Evolutionary conservation across 2,113 vertebrate species (phyloP).

Genomic region (Helogale parvula): DNA sequence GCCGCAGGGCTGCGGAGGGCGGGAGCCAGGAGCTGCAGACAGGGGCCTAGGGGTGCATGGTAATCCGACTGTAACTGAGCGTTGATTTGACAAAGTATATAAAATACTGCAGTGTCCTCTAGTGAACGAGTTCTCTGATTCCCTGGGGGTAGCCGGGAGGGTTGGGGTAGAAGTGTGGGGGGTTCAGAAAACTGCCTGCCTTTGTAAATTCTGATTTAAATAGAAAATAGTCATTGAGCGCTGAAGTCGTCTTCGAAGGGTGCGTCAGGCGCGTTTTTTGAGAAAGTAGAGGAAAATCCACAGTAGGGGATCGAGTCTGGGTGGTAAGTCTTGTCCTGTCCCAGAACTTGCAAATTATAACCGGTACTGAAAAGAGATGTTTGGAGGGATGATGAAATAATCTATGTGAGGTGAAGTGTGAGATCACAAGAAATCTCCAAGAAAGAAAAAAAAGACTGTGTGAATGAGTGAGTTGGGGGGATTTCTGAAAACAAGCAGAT

Average conservation of each 20-base stretch:
- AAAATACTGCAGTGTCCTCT: conserved; percentile 65
- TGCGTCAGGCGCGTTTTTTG: neutral
- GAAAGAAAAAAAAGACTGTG: neutral
- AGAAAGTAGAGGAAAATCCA: neutral
- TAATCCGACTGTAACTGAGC: conserved; percentile 23
- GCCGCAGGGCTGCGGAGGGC: neutral
- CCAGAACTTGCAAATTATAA: neutral
- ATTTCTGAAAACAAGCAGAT: neutral
- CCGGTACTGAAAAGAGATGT: neutral
- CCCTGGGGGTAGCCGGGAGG: neutral
- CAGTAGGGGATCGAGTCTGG: neutral
- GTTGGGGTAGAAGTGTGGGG: neutral
- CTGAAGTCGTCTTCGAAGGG: neutral
- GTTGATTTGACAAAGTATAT: conserved; percentile 59
- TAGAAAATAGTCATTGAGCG: neutral
- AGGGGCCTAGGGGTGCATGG: neutral
- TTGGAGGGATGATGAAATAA: neutral
- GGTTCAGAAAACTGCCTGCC: neutral
- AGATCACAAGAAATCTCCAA: neutral
- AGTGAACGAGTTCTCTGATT: neutral
- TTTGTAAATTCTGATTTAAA: neutral
- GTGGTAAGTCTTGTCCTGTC: neutral
- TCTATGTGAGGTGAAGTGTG: neutral
- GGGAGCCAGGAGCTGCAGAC: too few species aligned
- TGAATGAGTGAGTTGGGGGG: neutral